phyloP scores from a whole-genome alignment of 2,113 vertebrate species.

The Nesoenas mayeri region DNA sequence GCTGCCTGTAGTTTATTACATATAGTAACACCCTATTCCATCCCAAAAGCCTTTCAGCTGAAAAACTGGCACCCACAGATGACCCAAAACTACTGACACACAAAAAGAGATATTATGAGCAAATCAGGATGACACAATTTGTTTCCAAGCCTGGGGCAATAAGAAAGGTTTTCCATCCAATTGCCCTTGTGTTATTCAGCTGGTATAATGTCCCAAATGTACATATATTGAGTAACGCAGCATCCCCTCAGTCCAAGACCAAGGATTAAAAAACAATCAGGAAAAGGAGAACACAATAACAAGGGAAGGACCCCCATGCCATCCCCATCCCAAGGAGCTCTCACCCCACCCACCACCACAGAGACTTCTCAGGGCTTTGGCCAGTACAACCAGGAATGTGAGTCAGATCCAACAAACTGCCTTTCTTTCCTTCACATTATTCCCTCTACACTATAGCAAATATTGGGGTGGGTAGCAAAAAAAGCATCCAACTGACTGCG shows the following conservation, averaged over 20 bases:
- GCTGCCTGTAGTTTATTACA: neutral
- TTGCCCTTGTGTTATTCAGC: neutral
- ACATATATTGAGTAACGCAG: neutral
- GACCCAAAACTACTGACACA: neutral
- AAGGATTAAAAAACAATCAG: neutral
- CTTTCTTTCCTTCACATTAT: neutral
- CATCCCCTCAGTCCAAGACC: neutral
- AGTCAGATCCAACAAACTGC: neutral
- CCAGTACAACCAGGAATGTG: neutral
- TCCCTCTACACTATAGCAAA: neutral
- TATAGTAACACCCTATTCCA: neutral
- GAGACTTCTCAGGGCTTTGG: neutral
- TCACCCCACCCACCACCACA: neutral
- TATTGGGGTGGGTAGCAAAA: rapidly evolving
- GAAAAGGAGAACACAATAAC: neutral
- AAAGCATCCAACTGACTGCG: neutral
- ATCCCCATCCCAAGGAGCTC: neutral
- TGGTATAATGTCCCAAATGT: neutral
- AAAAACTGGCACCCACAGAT: neutral
- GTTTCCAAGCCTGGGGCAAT: neutral
- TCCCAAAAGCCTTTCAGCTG: neutral
- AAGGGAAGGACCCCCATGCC: neutral
- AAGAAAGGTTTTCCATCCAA: neutral
- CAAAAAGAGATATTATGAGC: neutral
- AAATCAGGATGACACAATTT: neutral